A percentile compares a stretch with the other conserved stretches of the same genome.
Conservation (phyloP, 2,113 vertebrate genomes). For the Pteropus alecto region DNA sequence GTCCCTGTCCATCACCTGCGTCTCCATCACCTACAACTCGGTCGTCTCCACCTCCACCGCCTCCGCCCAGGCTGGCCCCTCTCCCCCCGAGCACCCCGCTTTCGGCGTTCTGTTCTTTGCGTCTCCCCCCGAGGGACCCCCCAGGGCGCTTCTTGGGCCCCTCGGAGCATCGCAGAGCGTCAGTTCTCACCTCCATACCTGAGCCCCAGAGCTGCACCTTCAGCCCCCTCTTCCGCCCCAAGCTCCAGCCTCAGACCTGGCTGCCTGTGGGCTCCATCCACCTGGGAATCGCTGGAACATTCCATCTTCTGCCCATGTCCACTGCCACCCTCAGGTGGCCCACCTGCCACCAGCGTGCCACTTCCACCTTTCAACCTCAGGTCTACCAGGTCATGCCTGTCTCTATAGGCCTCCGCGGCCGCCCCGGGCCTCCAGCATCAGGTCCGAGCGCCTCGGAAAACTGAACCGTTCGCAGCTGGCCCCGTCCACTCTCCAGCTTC, state of each 20-base stretch:
- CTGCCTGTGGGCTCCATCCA: not conserved
- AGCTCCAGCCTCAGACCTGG: not conserved
- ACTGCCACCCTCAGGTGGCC: accelerated
- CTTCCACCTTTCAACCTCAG: not conserved
- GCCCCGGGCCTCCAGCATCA: not conserved
- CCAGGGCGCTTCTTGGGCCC: not conserved
- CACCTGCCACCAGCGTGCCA: not conserved
- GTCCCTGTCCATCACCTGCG: not conserved
- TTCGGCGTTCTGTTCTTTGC: not conserved
- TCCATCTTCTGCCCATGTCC: not conserved
- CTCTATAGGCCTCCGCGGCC: not conserved
- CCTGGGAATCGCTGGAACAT: not conserved
- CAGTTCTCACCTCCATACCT: not conserved
- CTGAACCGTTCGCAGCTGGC: too few relatives aligned
- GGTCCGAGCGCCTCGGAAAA: too few relatives aligned
- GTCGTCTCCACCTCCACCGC: too few relatives aligned
- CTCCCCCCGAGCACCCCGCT: not conserved
- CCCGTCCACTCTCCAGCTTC: not conserved
- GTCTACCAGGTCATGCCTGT: not conserved
- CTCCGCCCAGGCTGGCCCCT: not conserved
- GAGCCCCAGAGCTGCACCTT: not conserved
- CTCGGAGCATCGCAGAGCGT: too few relatives aligned
- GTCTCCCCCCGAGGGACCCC: accelerated
- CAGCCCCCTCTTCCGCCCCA: not conserved
- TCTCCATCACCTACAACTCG: not conserved